Conservation (phyloP, 2,113 vertebrate species). For the Melanocharis versteri region DNA sequence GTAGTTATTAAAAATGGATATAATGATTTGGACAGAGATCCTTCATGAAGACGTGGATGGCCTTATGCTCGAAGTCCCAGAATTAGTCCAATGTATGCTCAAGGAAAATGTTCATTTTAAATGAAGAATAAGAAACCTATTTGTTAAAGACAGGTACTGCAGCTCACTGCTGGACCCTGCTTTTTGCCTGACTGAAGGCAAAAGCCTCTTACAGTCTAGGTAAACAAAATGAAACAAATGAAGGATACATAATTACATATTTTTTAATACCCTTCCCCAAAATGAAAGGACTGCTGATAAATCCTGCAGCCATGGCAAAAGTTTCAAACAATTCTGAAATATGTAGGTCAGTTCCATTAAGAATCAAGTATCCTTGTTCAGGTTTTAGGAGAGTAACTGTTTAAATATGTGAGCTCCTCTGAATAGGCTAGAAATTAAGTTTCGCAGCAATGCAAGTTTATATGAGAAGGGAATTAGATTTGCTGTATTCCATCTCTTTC, state of each 20-base stretch:
- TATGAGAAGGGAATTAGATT: constrained; percentile 77
- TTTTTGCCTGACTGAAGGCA: constrained; percentile 79
- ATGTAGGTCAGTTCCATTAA: constrained; percentile 77
- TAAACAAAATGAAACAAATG: constrained; percentile 73
- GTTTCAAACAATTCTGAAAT: constrained; percentile 83
- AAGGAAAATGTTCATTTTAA: constrained; percentile 65
- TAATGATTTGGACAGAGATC: constrained; percentile 76
- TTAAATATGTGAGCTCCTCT: constrained; percentile 78
- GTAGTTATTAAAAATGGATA: constrained; percentile 77
- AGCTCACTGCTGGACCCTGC: constrained; percentile 73
- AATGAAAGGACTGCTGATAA: constrained; percentile 70
- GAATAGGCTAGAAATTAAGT: constrained; percentile 78
- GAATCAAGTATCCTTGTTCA: constrained; percentile 77
- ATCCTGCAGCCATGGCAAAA: constrained; percentile 91
- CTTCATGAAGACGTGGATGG: constrained; percentile 73
- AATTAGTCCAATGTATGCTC: constrained; percentile 72
- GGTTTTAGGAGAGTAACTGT: constrained; percentile 77
- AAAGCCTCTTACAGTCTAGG: constrained; percentile 80
- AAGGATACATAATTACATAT: constrained; percentile 69
- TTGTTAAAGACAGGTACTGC: constrained; percentile 73
- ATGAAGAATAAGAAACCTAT: constrained; percentile 73
- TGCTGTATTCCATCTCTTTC: constrained; percentile 80
- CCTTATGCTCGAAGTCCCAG: constrained; percentile 70
- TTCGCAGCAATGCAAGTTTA: constrained; percentile 78
- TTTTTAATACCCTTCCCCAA: constrained; percentile 67